These are phyloP conservation scores for Chaetogeoica ovagalla DNA, from an alignment of 2,888 invertebrate species.

Conservation along the genomic window DNA sequence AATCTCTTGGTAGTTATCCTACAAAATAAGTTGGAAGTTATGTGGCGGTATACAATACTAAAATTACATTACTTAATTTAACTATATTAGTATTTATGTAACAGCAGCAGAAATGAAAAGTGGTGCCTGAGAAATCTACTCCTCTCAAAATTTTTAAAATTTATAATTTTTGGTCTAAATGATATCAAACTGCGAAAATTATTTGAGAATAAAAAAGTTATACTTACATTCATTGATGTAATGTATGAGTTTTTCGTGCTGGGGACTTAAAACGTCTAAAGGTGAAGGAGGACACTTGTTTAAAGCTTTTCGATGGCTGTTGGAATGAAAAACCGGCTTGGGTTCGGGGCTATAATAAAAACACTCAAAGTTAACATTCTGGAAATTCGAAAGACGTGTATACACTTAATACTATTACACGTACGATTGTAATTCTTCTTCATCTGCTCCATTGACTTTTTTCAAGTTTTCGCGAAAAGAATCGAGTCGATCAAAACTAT, in stretches of 20 bases:
- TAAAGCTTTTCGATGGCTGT: conserved; percentile 64
- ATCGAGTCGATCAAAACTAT: conserved; percentile 45
- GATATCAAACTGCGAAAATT: too few species aligned
- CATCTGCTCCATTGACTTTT: conserved; percentile 40
- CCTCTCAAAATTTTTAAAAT: too few species aligned
- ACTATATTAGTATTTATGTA: too few species aligned
- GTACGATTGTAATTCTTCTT: conserved; percentile 41
- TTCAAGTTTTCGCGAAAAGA: conserved; percentile 47
- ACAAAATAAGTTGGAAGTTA: too few species aligned
- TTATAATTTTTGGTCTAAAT: too few species aligned
- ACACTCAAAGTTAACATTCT: too few species aligned
- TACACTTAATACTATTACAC: not conserved
- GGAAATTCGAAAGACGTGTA: not conserved
- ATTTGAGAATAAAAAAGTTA: not conserved
- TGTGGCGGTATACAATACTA: too few species aligned
- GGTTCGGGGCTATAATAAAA: conserved; percentile 67
- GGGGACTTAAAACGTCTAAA: conserved; percentile 70
- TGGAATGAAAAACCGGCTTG: conserved; percentile 79
- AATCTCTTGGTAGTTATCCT: too few species aligned
- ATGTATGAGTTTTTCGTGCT: conserved; percentile 84
- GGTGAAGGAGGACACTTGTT: conserved; percentile 64
- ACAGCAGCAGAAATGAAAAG: too few species aligned
- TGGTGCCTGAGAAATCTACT: too few species aligned
- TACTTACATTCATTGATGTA: conserved; percentile 73
- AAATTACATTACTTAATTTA: too few species aligned